A percentile compares a stretch with the other conserved stretches of the same genome.
Evolutionary conservation across 1,140 invertebrate genomes (phyloP).

Genomic region (Cydia splendana): DNA sequence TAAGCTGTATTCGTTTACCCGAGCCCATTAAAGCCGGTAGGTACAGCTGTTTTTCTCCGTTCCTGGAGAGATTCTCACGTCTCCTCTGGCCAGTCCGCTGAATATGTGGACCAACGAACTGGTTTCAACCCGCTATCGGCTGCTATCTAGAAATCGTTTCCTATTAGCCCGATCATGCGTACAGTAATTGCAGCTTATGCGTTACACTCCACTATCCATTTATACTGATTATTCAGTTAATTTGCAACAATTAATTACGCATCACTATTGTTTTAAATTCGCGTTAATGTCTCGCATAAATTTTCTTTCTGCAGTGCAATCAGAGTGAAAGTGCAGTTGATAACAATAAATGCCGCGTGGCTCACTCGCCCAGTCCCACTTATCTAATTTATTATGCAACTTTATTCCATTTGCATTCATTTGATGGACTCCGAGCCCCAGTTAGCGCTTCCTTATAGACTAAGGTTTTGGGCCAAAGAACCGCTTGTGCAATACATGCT

Average conservation of each 20-base stretch:
- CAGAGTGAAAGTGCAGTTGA: conserved; percentile 42
- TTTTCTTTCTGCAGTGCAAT: neutral
- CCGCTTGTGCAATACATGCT: conserved; percentile 62
- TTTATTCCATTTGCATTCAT: conserved; percentile 55
- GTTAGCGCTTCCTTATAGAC: conserved; percentile 53
- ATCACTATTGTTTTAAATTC: neutral
- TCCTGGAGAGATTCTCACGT: conserved; percentile 69
- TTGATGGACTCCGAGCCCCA: conserved; percentile 54
- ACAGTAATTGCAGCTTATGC: conserved; percentile 65
- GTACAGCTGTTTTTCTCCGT: conserved; percentile 61
- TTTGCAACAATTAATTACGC: conserved; percentile 21
- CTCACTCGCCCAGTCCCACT: conserved; percentile 44
- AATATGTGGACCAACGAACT: conserved; percentile 76
- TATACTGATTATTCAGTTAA: conserved; percentile 29
- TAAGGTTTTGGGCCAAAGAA: conserved; percentile 38
- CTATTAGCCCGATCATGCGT: conserved; percentile 72
- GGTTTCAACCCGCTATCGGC: conserved; percentile 68
- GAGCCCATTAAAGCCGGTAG: neutral
- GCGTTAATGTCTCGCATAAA: conserved; percentile 12
- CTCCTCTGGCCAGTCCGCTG: conserved; percentile 67
- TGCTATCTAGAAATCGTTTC: conserved; percentile 74
- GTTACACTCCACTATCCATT: conserved; percentile 35
- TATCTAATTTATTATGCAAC: conserved; percentile 70
- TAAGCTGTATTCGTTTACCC: neutral
- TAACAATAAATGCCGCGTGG: conserved; percentile 38